These are phyloP conservation scores for Holothuria glaberrima DNA, from an alignment of 35 echinoderm and acorn worm genomes.

Conservation along the genomic window DNA sequence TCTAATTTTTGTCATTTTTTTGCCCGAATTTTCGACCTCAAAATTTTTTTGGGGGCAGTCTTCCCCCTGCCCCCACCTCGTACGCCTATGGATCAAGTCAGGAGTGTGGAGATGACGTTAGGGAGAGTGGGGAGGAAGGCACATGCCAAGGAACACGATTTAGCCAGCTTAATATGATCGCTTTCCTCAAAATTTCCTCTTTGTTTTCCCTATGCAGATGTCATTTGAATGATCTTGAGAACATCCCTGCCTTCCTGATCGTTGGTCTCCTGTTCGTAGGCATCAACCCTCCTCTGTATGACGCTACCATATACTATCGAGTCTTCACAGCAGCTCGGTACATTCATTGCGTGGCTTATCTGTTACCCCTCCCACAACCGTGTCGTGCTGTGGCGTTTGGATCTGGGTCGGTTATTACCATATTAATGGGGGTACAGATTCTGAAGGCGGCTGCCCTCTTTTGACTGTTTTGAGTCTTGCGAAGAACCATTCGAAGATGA, in stretches of 20 bases:
- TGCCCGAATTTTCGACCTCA: too few species aligned
- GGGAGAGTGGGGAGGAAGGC: too few species aligned
- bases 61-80: not conserved
- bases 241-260: slow-evolving; percentile 73
- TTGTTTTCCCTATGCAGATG: slow-evolving; percentile 56
- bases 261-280: slow-evolving; percentile 76
- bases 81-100: too few species aligned
- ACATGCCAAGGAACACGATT: too few species aligned
- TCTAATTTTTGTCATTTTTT: too few species aligned
- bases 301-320: slow-evolving; percentile 65
- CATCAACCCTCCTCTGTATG: slow-evolving; percentile 47
- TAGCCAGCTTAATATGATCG: too few species aligned
- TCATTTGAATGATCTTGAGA: slow-evolving; percentile 90
- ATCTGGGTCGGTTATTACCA: slow-evolving; percentile 49
- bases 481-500: too few species aligned
- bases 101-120: too few species aligned
- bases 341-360: slow-evolving; percentile 80
- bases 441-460: slow-evolving; percentile 25
- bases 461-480: not conserved
- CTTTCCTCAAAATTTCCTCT: not conserved
- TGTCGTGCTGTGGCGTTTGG: slow-evolving; percentile 49
- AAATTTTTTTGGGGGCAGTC: too few species aligned
- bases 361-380: slow-evolving; percentile 81
- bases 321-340: slow-evolving; percentile 72
- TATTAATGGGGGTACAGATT: slow-evolving; percentile 69